Percentiles rank a stretch among this genome's conserved stretches.
Evolutionary conservation across 2,888 invertebrate species (phyloP).

Genomic region (Pandemis corylana): DNA sequence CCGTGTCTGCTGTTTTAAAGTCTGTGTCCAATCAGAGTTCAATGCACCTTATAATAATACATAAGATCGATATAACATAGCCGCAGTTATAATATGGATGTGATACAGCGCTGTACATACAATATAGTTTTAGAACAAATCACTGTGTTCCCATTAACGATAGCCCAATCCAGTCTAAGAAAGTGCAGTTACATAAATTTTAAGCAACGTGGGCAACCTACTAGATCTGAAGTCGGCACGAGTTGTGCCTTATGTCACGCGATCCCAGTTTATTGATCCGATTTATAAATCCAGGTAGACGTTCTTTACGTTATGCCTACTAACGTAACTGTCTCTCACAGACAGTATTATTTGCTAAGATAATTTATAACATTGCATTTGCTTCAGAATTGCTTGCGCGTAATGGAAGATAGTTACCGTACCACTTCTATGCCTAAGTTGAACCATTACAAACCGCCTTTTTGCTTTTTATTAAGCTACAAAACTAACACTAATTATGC

Average conservation of each 20-base stretch:
- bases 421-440: background rate
- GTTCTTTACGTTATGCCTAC: conserved; percentile 2
- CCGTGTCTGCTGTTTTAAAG: conserved; percentile 14
- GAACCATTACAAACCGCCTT: background rate
- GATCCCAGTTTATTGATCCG: conserved; percentile 23
- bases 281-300: conserved; percentile 5
- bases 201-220: conserved; percentile 9
- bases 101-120: no score
- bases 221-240: conserved; percentile 10
- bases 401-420: background rate
- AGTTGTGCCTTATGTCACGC: conserved; percentile 26
- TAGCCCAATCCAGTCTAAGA: background rate
- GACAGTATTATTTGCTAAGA: no score
- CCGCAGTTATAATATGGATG: background rate
- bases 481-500: background rate
- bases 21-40: conserved; percentile 17
- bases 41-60: background rate
- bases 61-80: background rate
- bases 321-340: background rate
- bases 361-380: no score
- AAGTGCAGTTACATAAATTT: conserved; percentile 30
- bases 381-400: no score
- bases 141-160: conserved; percentile 15
- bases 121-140: background rate
- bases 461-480: background rate